phyloP scores from a whole-genome alignment of 2,113 vertebrate genomes.

The Chaetorhynchus papuensis region DNA sequence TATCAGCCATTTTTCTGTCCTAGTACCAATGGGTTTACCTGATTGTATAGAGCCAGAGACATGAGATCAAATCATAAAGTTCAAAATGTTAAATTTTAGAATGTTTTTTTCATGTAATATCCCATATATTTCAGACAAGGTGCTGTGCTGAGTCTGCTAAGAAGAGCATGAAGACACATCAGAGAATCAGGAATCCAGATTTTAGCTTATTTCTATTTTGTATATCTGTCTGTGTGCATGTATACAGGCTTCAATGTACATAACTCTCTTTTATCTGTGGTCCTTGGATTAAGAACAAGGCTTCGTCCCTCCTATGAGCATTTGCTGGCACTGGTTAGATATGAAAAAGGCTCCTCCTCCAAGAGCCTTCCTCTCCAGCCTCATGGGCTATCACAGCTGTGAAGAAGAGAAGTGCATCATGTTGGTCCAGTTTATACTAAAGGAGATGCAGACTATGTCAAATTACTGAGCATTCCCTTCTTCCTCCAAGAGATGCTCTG shows the following conservation, averaged over 20 bases:
- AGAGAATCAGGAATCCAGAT: background rate
- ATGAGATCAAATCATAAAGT: background rate
- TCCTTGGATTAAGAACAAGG: background rate
- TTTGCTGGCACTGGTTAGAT: background rate
- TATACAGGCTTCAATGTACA: background rate
- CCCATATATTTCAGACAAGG: background rate
- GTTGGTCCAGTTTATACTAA: background rate
- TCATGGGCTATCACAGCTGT: background rate
- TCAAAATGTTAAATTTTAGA: background rate
- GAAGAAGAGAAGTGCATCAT: background rate
- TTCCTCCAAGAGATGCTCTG: background rate
- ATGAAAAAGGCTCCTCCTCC: background rate
- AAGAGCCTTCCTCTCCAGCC: background rate
- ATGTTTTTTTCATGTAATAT: background rate
- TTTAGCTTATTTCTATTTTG: background rate
- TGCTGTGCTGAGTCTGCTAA: background rate
- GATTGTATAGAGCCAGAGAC: background rate
- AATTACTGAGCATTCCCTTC: background rate
- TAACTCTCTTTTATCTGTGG: background rate
- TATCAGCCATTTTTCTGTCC: background rate
- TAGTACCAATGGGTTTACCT: background rate
- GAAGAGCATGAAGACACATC: background rate
- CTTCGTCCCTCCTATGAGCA: background rate
- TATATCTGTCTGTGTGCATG: background rate
- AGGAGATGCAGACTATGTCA: background rate